Conservation (phyloP, 1,140 invertebrate genomes). For the Plodia interpunctella region DNA sequence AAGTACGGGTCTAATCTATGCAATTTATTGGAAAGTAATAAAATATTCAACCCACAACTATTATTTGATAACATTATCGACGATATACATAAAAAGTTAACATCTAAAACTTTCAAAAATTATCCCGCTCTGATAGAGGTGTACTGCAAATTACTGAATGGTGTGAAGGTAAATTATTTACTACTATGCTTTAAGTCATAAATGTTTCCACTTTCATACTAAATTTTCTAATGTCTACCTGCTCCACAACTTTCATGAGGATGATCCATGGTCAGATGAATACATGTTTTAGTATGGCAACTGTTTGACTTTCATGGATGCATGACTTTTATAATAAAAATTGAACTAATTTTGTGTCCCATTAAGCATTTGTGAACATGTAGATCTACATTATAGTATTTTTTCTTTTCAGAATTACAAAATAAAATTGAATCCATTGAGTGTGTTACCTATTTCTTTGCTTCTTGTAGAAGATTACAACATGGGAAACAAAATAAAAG, state of each 20-base stretch:
- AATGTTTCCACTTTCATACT: too few species aligned
- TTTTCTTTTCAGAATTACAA: conserved; percentile 44
- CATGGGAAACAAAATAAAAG: conserved; percentile 43
- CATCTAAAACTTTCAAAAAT: conserved; percentile 44
- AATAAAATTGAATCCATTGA: conserved; percentile 32
- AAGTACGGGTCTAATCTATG: conserved; percentile 32
- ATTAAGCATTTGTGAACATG: too few species aligned
- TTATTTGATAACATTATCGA: conserved; percentile 50
- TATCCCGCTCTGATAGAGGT: conserved; percentile 55
- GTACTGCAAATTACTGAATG: conserved; percentile 37
- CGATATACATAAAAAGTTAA: conserved; percentile 43
- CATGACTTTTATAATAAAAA: too few species aligned
- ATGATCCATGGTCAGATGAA: too few species aligned
- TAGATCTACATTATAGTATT: too few species aligned
- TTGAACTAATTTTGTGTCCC: too few species aligned
- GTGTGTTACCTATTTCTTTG: conserved; percentile 41
- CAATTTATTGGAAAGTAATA: conserved; percentile 33
- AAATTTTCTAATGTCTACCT: too few species aligned
- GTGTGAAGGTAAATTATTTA: conserved; percentile 35
- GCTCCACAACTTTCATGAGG: too few species aligned
- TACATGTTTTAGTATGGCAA: too few species aligned
- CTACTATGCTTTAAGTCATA: neutral
- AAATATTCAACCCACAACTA: conserved; percentile 35
- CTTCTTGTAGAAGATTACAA: conserved; percentile 54
- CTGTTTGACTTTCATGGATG: too few species aligned